Conservation (phyloP, 2,888 invertebrate genomes). For the Meteorus cinctellus region DNA sequence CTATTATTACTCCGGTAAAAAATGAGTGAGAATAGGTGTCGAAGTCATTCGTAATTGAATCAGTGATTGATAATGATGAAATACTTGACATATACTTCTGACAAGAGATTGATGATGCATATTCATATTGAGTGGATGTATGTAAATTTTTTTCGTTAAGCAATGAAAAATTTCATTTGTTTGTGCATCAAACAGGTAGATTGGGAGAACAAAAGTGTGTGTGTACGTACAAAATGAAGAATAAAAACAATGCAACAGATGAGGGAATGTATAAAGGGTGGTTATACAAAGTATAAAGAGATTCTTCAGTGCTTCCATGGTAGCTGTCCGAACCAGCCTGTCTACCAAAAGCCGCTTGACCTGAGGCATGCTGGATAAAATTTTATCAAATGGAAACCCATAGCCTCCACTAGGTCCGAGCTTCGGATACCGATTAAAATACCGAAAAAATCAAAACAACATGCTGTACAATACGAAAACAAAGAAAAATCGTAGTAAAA, state of each 20-base stretch:
- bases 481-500: neutral
- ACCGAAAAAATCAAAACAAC: conserved; percentile 23
- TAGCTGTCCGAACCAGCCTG: conserved; percentile 42
- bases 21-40: too few relatives aligned
- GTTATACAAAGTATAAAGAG: conserved; percentile 49
- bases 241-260: conserved; percentile 25
- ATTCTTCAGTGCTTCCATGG: conserved; percentile 48
- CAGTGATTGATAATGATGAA: too few relatives aligned
- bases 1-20: too few relatives aligned
- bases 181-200: conserved; percentile 33
- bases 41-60: too few relatives aligned
- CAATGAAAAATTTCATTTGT: conserved; percentile 51
- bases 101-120: too few relatives aligned
- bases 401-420: neutral
- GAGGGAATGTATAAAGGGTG: conserved; percentile 26
- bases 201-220: conserved; percentile 14
- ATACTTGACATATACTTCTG: too few relatives aligned
- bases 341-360: conserved; percentile 39
- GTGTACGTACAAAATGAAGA: conserved; percentile 31
- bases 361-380: conserved; percentile 27
- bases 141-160: neutral
- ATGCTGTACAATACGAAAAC: neutral
- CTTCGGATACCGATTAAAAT: conserved; percentile 13
- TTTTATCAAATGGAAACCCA: conserved; percentile 49
- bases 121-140: neutral